Conservation (phyloP, 2,888 invertebrate species). For the Cataglyphis albicans region DNA sequence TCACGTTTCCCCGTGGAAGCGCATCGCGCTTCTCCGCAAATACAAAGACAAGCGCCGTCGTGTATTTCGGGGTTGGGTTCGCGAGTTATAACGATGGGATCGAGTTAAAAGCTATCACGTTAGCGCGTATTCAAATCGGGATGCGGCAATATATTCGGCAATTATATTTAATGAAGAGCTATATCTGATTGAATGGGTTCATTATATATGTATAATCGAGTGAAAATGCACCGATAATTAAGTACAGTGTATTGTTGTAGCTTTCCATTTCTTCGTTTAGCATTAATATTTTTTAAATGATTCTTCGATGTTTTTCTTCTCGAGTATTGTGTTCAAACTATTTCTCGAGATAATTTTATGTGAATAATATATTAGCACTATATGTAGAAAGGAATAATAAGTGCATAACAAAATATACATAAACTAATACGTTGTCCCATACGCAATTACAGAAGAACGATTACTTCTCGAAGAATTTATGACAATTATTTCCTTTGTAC, state of each 20-base stretch:
- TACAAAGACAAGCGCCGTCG: constrained; percentile 22
- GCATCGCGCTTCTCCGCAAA: constrained; percentile 8
- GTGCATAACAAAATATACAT: background rate
- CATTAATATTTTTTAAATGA: background rate
- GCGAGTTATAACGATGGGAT: constrained; percentile 22
- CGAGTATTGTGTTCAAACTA: background rate
- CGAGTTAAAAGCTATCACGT: constrained; percentile 36
- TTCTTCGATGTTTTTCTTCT: background rate
- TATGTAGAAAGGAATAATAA: background rate
- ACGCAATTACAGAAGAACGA: background rate
- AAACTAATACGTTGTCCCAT: background rate
- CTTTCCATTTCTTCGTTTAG: background rate
- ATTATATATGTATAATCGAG: constrained; percentile 4
- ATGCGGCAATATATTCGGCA: constrained; percentile 18
- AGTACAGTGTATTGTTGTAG: background rate
- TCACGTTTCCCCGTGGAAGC: constrained; percentile 41
- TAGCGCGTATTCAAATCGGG: constrained; percentile 32
- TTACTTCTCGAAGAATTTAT: background rate
- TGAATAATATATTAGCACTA: background rate
- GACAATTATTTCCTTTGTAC: background rate
- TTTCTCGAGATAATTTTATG: background rate
- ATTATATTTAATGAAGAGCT: constrained; percentile 24
- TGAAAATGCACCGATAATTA: constrained; percentile 33
- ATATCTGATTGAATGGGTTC: constrained; percentile 25
- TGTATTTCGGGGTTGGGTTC: background rate